phyloP scores from a whole-genome alignment of 2,113 vertebrate species.

The Dendropsophus ebraccatus region DNA sequence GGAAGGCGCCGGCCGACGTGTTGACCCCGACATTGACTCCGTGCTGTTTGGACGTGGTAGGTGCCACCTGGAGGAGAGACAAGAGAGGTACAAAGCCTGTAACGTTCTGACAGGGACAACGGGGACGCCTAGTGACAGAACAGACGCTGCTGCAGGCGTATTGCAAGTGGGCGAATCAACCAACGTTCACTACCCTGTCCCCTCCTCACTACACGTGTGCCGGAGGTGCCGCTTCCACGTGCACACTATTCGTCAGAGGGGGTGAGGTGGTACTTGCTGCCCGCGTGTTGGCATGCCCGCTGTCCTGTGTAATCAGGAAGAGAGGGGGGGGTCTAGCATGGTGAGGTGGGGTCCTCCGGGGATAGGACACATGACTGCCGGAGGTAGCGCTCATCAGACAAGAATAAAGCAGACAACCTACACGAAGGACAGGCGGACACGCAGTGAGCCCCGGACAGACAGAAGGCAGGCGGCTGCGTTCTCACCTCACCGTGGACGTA shows the following conservation, averaged over 20 bases:
- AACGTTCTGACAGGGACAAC: background rate
- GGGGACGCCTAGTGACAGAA: fast-evolving
- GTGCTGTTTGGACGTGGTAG: constrained; percentile 98
- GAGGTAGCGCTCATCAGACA: background rate
- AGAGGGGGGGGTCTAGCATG: background rate
- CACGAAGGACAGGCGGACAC: background rate
- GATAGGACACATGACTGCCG: background rate
- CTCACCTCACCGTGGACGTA: constrained; percentile 42
- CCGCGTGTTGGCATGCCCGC: background rate
- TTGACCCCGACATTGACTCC: constrained; percentile 97
- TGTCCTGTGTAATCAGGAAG: background rate
- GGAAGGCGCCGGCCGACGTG: constrained; percentile 91
- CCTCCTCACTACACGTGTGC: no score
- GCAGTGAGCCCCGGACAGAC: constrained; percentile 6
- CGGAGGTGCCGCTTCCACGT: background rate
- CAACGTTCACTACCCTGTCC: background rate
- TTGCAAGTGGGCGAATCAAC: background rate
- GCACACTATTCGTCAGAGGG: background rate
- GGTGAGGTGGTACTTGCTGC: background rate
- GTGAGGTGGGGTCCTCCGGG: background rate
- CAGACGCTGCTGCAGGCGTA: background rate
- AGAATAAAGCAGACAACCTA: background rate
- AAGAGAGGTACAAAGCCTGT: background rate
- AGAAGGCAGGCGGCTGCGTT: constrained; percentile 27
- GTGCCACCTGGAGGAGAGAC: constrained; percentile 82